Conservation (phyloP, 2,113 vertebrate species). For the Thalassoma bifasciatum region DNA sequence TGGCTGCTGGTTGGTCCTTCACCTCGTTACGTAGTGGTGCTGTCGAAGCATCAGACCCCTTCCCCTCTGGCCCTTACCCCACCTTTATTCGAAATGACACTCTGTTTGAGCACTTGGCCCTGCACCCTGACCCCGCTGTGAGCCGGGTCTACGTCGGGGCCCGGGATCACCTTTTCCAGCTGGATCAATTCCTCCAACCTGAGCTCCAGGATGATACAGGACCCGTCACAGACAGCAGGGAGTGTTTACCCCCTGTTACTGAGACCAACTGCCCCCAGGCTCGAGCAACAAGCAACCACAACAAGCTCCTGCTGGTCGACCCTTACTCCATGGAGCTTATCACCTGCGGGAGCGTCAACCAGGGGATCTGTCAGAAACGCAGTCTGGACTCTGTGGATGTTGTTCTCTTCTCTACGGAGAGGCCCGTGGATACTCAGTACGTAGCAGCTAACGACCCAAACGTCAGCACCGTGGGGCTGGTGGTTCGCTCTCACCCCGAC, state of each 20-base stretch:
- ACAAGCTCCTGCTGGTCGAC: conserved; percentile 93
- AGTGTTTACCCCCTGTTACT: conserved; percentile 93
- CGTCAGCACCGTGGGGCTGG: conserved; percentile 93
- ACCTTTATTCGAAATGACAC: conserved; percentile 86
- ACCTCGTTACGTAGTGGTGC: conserved; percentile 64
- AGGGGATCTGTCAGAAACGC: conserved; percentile 95
- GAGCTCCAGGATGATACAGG: conserved; percentile 86
- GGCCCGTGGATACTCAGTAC: conserved; percentile 95
- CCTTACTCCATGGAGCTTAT: conserved; percentile 88
- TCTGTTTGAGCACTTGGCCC: conserved; percentile 90
- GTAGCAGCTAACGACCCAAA: conserved; percentile 97
- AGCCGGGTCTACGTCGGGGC: conserved; percentile 92
- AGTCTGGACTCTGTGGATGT: conserved; percentile 81
- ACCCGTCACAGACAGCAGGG: conserved; percentile 91
- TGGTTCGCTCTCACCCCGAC: conserved; percentile 84
- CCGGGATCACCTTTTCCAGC: conserved; percentile 92
- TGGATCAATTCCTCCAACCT: conserved; percentile 90
- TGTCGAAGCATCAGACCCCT: conserved; percentile 61
- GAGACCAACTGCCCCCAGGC: conserved; percentile 91
- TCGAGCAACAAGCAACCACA: conserved; percentile 89
- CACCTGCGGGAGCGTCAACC: conserved; percentile 94
- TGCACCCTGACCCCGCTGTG: conserved; percentile 87
- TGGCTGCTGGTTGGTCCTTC: conserved; percentile 78
- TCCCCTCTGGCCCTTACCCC: conserved; percentile 58
- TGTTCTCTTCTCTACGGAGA: conserved; percentile 88